Conservation (phyloP, 2,797 vertebrate genomes). For the Chiroxiphia lanceolata region DNA sequence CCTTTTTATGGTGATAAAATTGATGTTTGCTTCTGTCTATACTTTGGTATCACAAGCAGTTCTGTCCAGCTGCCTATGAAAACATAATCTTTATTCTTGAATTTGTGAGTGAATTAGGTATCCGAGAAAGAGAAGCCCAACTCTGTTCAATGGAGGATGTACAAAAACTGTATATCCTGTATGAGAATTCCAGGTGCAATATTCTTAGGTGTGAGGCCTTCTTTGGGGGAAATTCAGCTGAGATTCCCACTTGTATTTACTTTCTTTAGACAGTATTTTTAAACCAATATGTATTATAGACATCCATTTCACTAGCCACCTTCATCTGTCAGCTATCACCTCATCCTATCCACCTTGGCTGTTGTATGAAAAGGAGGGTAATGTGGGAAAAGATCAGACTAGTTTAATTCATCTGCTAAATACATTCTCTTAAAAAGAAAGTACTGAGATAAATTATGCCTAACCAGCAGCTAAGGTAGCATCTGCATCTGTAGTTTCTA, state of each 20-base stretch:
- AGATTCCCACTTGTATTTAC: not conserved
- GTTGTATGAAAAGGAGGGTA: not conserved
- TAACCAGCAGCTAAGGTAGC: not conserved
- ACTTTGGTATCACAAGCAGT: not conserved
- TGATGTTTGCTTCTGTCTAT: not conserved
- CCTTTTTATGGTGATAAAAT: not conserved
- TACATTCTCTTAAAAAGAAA: not conserved
- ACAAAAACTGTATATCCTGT: not conserved
- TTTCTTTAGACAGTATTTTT: not conserved
- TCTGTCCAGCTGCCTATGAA: not conserved
- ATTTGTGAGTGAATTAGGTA: not conserved
- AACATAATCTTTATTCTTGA: not conserved
- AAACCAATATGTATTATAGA: not conserved
- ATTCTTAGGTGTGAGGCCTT: not conserved
- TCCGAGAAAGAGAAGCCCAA: not conserved
- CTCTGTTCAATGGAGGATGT: not conserved
- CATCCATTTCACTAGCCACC: not conserved
- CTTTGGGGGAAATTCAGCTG: not conserved
- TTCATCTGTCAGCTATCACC: not conserved
- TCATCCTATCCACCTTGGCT: not conserved
- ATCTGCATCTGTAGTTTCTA: not conserved
- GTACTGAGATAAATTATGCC: not conserved
- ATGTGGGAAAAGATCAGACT: not conserved
- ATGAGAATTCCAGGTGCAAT: not conserved
- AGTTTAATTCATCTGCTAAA: not conserved